Evolutionary conservation across 2,113 vertebrate species (phyloP).

Genomic region (Indri indri): DNA sequence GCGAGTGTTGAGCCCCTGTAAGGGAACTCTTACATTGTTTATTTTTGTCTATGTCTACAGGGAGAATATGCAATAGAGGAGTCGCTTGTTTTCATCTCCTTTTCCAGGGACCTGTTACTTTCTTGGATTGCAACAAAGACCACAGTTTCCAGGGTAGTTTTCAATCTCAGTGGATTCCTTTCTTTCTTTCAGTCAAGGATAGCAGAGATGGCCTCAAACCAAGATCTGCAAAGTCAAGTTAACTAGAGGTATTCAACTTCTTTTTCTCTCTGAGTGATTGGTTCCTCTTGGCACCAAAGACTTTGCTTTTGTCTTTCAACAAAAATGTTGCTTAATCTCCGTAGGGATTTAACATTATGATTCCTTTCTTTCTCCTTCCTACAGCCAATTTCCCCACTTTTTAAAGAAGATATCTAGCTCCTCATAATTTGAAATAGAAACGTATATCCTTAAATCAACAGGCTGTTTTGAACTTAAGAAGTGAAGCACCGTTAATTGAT

Average conservation of each 20-base stretch:
- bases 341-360: conserved; percentile 31
- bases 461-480: conserved; percentile 43
- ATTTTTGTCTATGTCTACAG: conserved; percentile 21
- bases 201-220: conserved; percentile 64
- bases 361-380: conserved; percentile 38
- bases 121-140: conserved; percentile 42
- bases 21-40: neutral
- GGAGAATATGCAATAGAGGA: neutral
- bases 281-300: conserved; percentile 60
- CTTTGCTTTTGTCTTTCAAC: conserved; percentile 66
- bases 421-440: conserved; percentile 53
- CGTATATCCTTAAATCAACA: conserved; percentile 38
- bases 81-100: conserved; percentile 38
- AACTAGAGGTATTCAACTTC: conserved; percentile 42
- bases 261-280: conserved; percentile 72
- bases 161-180: conserved; percentile 58
- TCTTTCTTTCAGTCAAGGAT: conserved; percentile 51
- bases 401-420: neutral
- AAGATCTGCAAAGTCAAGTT: conserved; percentile 60
- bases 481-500: neutral
- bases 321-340: conserved; percentile 65
- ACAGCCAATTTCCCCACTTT: neutral
- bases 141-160: conserved; percentile 29
- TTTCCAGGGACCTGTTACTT: conserved; percentile 50
- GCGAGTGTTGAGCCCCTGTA: neutral